Base-by-base conservation (phyloP, 1,140 invertebrate genomes). In the Pantala flavescens region DNA sequence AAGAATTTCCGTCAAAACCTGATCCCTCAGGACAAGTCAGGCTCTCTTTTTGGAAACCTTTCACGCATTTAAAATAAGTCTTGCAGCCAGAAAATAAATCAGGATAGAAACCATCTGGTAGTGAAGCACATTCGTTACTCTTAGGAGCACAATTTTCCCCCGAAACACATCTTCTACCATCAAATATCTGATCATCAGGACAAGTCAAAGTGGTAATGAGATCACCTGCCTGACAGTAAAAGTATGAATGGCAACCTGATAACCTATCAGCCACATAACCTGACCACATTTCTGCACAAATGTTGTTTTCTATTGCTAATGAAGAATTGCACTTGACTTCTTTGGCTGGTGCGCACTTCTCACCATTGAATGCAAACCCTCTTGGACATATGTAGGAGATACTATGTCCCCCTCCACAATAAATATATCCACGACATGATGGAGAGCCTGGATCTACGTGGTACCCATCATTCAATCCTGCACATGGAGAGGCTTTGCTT, bases 1-100 rank as follows among this genome's bases (percentile, higher is more conserved):
- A 86, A 10, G 80, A 76, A 43, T 82, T 81, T 0, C 86, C 86
- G 77, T 87, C 84, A 77, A 84, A 88, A 11, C 86, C 79, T 10
- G 82, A 76, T 7, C 83, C 83, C 0, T 77, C 7, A 1, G 80
- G 80, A 77, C 86, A 87, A 14, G 78, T 78, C 14, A 86, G 71
- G 49, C 74, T 75, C 24, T 74, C 70, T 24, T 72, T 76, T 16
- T 23, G 24, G 43, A 73, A 77, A n/a, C 78, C 78, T 43, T 78
- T 76, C 11, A 77, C 76, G 75, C 82, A 83, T 70, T 78, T 78
- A 72, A 79, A 79, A 76, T 83, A 83, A 49, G 79, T 79, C 23
- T 71, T 71, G 73, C 82, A 84, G 14, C 77, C 78, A 36, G 75
- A 75, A 19, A 76, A 71, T 24, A 78, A 78, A 63, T 81, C 78